phyloP scores from a whole-genome alignment of 2,113 vertebrate species.

The Vanacampus margaritifer region DNA sequence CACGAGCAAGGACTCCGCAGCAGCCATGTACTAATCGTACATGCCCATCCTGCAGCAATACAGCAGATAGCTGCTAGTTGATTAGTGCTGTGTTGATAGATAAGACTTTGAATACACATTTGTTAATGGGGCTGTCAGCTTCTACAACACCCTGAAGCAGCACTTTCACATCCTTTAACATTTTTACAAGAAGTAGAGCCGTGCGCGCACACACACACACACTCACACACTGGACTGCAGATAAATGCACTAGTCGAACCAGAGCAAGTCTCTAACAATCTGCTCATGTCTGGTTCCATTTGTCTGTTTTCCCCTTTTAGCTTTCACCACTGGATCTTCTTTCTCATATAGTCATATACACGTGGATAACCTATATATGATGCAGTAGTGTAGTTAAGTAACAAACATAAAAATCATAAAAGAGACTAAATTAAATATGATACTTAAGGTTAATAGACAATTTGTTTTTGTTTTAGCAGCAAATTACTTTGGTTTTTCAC shows the following conservation, averaged over 20 bases:
- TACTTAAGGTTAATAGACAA: too few species aligned
- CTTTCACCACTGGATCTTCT: too few species aligned
- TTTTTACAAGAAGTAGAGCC: not conserved
- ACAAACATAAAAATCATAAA: too few species aligned
- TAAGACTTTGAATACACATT: conserved; percentile 16
- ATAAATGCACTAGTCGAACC: not conserved
- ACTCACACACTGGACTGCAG: too few species aligned
- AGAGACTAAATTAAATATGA: too few species aligned
- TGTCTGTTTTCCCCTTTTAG: not conserved
- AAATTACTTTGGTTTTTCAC: too few species aligned
- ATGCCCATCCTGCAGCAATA: not conserved
- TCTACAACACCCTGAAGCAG: not conserved
- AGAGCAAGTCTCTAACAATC: not conserved
- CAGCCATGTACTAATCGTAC: conserved; percentile 1
- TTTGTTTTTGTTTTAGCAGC: too few species aligned
- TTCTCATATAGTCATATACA: too few species aligned
- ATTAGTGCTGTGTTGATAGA: conserved; percentile 15
- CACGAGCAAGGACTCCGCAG: conserved; percentile 7
- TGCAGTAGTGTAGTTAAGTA: too few species aligned
- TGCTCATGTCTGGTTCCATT: not conserved
- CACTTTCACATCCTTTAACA: not conserved
- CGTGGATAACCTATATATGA: too few species aligned
- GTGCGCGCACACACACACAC: not conserved
- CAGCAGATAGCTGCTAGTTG: not conserved
- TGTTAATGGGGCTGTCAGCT: conserved; percentile 10